Evolutionary conservation across 2,113 vertebrate genomes (phyloP), one percentile per base, ranked within the genome.

Genomic region (Scytalopus superciliaris): DNA sequence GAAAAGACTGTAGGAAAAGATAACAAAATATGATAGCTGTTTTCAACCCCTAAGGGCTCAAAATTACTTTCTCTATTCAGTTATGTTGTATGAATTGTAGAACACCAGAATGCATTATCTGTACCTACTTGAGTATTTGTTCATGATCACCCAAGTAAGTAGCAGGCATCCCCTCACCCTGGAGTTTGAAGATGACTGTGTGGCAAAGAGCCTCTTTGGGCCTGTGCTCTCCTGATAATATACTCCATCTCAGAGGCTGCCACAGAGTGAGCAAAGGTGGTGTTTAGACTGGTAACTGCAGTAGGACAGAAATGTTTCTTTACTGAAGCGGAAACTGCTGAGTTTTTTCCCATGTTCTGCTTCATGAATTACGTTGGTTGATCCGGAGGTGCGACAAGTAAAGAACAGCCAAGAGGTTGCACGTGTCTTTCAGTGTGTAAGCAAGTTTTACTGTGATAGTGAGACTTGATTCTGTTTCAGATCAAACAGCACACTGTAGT

Each of bases 401-500:
- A 73, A 57, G 45, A 88, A 69, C 62, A 93, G 59, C 63, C 82
- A 59, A 70, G 80, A 84, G 67, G 63, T 53, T 94, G 81, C 77
- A 72, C 27, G 0, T 84, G 69, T 63, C 85, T 76, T 74, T 42
- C 27, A 23, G 35, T 40, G 35, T 81, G 44, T 89, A 77, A 84
- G 83, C 76, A 67, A 74, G 89, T 70, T 84, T 55, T 70, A 6
- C 45, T 78, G 72, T 89, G 89, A 67, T 57, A 64, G 15, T 40
- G 64, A 87, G 31, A 14, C 50, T 86, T 63, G 55, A 83, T 74
- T 94, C 74, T 92, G 35, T 77, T 93, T 86, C 74, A 70, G 86
- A 84, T 96, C 80, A 94, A 94, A 88, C 28, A 53, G 3, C 35
- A 44, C 12, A 2, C 28, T 80, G n/a, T 39, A 89, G 68, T 64